Percentiles rank a stretch among this genome's conserved stretches.
Evolutionary conservation across 2,888 invertebrate genomes (phyloP).

Genomic region (Andrena flavipes): DNA sequence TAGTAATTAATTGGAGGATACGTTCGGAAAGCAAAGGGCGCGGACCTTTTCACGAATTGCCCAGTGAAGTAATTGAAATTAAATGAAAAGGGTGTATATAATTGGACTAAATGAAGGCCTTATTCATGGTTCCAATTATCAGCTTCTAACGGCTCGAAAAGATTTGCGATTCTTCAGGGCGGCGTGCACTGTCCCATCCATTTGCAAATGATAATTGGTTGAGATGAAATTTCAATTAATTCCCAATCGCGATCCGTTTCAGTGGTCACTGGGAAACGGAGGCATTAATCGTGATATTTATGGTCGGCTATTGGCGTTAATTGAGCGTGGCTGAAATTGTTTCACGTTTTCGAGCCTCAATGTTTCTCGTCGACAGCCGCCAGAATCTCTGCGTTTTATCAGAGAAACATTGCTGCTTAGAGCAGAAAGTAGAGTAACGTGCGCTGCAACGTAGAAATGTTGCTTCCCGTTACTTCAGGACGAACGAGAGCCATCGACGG

Average conservation of each 20-base stretch:
- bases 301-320: neutral
- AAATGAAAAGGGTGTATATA: no score
- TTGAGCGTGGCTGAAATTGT: neutral
- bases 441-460: neutral
- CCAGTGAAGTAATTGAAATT: no score
- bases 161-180: neutral
- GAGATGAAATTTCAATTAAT: constrained; percentile 19
- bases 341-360: neutral
- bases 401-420: neutral
- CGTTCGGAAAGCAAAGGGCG: no score
- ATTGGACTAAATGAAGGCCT: no score
- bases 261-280: neutral
- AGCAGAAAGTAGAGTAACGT: neutral
- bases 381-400: neutral
- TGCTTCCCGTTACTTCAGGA: neutral
- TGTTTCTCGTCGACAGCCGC: neutral
- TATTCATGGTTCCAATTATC: neutral
- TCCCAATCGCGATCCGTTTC: neutral
- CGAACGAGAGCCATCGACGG: neutral
- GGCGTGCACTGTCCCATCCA: neutral
- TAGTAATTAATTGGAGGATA: no score
- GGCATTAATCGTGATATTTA: constrained; percentile 33
- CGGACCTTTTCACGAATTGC: no score
- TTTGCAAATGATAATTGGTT: constrained; percentile 4
- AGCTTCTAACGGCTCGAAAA: neutral